Conservation (phyloP, 1,140 invertebrate species). For the Nephila pilipes region DNA sequence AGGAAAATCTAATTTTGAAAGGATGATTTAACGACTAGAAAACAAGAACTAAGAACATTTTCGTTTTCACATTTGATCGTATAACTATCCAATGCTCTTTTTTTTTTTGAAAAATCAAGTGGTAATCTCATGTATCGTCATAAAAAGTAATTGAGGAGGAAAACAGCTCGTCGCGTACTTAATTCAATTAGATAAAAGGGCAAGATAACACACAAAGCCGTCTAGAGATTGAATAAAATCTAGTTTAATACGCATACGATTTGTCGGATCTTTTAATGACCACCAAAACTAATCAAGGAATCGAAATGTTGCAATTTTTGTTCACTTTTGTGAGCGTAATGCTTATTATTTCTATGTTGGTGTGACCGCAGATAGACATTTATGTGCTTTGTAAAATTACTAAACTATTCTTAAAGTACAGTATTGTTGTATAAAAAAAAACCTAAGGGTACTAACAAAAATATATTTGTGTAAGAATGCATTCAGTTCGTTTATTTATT, state of each 20-base stretch:
- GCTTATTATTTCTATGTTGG: neutral
- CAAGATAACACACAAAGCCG: neutral
- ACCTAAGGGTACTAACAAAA: no score
- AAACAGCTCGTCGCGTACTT: neutral
- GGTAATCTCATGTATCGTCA: neutral
- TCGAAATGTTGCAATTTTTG: neutral
- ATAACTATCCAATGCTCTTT: neutral
- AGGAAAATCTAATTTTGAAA: neutral
- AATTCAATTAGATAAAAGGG: neutral
- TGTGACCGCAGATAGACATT: neutral
- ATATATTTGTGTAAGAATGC: no score
- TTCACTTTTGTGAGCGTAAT: neutral
- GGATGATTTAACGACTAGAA: neutral
- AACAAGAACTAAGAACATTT: neutral
- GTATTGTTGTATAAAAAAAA: no score
- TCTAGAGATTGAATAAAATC: neutral
- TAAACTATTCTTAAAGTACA: no score
- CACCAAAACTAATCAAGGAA: neutral
- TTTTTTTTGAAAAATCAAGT: neutral
- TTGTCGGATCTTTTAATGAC: neutral
- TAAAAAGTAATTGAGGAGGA: neutral
- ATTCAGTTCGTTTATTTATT: no score
- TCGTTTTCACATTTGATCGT: neutral
- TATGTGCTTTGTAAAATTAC: neutral
- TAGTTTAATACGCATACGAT: neutral